A percentile compares a stretch with the other conserved stretches of the same genome.
These are phyloP conservation scores for Rhodeus uyekii DNA, from an alignment of 2,797 vertebrate species.

Conservation along the genomic window DNA sequence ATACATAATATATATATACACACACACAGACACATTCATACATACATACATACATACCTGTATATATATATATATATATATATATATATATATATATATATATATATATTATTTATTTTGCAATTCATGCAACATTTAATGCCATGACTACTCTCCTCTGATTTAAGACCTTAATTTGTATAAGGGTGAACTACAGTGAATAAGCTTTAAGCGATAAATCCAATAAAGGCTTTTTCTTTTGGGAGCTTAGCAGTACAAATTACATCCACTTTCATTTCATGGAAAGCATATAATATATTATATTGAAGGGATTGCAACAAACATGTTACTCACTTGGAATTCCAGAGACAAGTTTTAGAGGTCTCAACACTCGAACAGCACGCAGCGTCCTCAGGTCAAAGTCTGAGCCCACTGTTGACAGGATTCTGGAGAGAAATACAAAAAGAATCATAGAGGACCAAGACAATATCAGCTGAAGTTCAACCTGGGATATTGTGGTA, in stretches of 20 bases:
- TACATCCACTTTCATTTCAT: neutral
- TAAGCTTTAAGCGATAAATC: too few species aligned
- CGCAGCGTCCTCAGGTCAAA: constrained; percentile 93
- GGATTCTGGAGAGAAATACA: constrained; percentile 76
- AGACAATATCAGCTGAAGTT: neutral
- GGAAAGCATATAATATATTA: neutral
- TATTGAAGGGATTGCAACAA: neutral
- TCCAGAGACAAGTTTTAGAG: constrained; percentile 94
- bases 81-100: too few species aligned
- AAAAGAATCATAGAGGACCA: neutral
- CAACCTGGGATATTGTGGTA: neutral
- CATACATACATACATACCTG: too few species aligned
- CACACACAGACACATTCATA: too few species aligned
- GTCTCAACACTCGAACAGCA: constrained; percentile 90
- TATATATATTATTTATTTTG: too few species aligned
- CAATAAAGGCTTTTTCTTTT: too few species aligned
- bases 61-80: too few species aligned
- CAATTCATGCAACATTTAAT: neutral
- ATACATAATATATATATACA: too few species aligned
- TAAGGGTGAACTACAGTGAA: neutral
- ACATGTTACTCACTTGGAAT: constrained; percentile 87
- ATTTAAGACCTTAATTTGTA: neutral
- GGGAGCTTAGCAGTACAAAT: neutral
- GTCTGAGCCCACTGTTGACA: constrained; percentile 90
- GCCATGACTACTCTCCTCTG: neutral